These are phyloP conservation scores for Zaprionus davidi DNA, from an alignment of 1,140 invertebrate species.

Conservation along the genomic window DNA sequence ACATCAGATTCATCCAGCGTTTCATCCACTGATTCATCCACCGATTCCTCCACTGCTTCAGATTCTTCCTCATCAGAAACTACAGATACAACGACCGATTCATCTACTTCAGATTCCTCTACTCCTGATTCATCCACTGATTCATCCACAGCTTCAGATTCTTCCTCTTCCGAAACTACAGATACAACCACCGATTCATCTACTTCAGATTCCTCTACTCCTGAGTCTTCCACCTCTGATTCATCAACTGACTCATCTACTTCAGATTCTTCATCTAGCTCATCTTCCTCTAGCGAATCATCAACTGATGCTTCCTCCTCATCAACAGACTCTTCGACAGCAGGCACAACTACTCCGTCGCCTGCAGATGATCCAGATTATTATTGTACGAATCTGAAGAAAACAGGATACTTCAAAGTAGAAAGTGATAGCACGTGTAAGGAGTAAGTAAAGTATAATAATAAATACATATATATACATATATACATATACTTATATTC, in stretches of 20 bases:
- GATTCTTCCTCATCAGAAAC: no score
- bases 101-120: background rate
- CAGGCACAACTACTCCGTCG: constrained; percentile 13
- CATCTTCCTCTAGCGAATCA: constrained; percentile 29
- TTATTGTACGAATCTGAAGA: constrained; percentile 45
- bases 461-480: background rate
- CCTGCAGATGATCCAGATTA: constrained; percentile 27
- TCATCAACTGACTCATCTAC: no score
- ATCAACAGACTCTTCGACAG: constrained; percentile 26
- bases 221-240: no score
- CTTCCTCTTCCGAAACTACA: background rate
- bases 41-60: constrained; percentile 27
- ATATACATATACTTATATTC: background rate
- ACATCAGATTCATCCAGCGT: background rate
- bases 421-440: constrained; percentile 56
- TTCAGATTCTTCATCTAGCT: constrained; percentile 9
- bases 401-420: constrained; percentile 49
- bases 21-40: constrained; percentile 5
- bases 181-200: constrained; percentile 16
- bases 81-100: no score
- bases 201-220: constrained; percentile 15
- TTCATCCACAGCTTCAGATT: background rate
- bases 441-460: constrained; percentile 39
- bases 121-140: background rate
- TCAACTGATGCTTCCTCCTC: constrained; percentile 19